Conservation (phyloP, 2,888 invertebrate species). For the Aphodius granarius region DNA sequence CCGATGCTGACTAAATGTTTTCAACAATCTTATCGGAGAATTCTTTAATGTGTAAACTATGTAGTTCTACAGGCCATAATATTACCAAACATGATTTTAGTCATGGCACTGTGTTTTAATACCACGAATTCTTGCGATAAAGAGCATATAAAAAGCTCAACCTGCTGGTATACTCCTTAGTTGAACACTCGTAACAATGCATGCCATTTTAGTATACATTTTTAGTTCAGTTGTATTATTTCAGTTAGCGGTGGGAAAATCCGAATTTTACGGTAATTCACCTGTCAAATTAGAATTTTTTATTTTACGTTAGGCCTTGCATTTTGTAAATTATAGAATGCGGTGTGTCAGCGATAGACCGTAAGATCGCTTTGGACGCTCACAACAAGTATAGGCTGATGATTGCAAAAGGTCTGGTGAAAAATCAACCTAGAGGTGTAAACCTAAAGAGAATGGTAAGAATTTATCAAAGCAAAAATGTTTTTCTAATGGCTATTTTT, state of each 20-base stretch:
- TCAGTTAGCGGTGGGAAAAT: not conserved
- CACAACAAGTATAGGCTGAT: slow-evolving; percentile 11
- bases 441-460: slow-evolving; percentile 16
- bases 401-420: slow-evolving; percentile 11
- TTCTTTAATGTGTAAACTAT: not conserved
- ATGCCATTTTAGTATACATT: not conserved
- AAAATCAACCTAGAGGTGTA: slow-evolving; percentile 15
- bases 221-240: not conserved
- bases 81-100: not conserved
- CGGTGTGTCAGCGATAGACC: not conserved
- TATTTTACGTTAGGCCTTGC: not conserved
- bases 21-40: not conserved
- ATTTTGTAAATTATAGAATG: not conserved
- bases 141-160: not conserved
- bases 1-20: not conserved
- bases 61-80: not conserved
- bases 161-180: not conserved
- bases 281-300: not conserved
- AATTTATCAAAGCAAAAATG: not conserved
- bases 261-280: not conserved
- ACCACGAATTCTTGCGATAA: not conserved
- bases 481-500: slow-evolving; percentile 8
- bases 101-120: not conserved
- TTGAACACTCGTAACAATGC: not conserved
- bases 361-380: not conserved